These are phyloP conservation scores for Gibbula magus DNA, from an alignment of 2,888 invertebrate species.

Conservation along the genomic window DNA sequence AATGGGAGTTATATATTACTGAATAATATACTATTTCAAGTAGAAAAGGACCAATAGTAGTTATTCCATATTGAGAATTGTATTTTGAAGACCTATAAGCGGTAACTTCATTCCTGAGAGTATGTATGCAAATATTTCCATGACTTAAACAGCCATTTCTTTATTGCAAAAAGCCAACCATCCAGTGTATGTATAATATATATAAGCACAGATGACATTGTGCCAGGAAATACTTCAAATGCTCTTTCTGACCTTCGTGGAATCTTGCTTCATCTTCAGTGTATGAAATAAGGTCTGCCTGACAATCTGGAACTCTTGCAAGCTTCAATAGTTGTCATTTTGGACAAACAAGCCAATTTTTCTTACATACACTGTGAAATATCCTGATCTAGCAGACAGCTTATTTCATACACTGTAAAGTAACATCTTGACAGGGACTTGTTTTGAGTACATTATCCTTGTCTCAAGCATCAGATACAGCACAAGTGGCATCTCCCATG, in stretches of 20 bases:
- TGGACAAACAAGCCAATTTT: too few species aligned
- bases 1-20: neutral
- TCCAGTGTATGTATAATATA: neutral
- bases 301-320: too few species aligned
- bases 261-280: too few species aligned
- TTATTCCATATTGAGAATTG: conserved; percentile 7
- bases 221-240: too few species aligned
- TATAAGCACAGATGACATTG: too few species aligned
- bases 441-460: neutral
- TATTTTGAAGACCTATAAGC: neutral
- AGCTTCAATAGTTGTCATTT: too few species aligned
- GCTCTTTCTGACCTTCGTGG: too few species aligned
- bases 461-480: neutral
- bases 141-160: conserved; percentile 14
- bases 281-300: too few species aligned
- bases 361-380: too few species aligned
- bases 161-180: conserved; percentile 24
- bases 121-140: conserved; percentile 1
- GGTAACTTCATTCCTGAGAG: conserved; percentile 16
- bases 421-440: too few species aligned
- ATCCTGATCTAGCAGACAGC: too few species aligned
- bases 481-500: neutral
- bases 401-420: too few species aligned
- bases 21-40: neutral
- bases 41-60: conserved; percentile 6